Base-by-base conservation (phyloP, 2,888 invertebrate genomes). In the Cheilosia vulpina region DNA sequence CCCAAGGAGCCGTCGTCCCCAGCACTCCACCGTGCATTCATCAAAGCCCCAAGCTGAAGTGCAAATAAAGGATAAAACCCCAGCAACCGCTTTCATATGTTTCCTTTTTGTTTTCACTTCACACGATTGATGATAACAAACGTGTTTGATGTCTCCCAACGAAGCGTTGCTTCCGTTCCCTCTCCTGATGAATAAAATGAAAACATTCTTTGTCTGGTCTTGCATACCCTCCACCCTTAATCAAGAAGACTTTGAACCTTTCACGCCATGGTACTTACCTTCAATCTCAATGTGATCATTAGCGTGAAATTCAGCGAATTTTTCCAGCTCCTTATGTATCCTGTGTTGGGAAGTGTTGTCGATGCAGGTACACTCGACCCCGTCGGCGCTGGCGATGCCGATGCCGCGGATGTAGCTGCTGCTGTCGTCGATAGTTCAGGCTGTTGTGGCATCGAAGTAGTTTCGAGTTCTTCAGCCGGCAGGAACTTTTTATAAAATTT, bases 401-500 rank as follows among this genome's bases (percentile, higher is more conserved):
- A 55, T 53, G 55, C 60, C 21, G 69, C 68, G 34, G 81, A 62
- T 17, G 79, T 27, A 53, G 82, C 47, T 43, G 71, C 47, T 52
- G 80, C 21, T 34, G 76, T 43, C 55, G 82, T 76, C 71, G 66
- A 21, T 75, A 43, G 65, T 58, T 78, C 81, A 43, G 75, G 58
- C 45, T 82, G 82, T 73, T 78, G 87, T 50, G 83, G 71, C 60
- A 66, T 47, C 71, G 76, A 57, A 72, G 84, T 63, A 62, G 87
- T 80, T 73, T 85, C 72, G 68, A 80, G 65, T 41, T 92, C 92
- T 65, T 92, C 92, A 55, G 84, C 79, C 19, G 87, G 68, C n/a
- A 89, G 89, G 82, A 90, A 88, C 85, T 90, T 92, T 88, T 91
- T 92, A 78, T 91, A 92, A 88, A 92, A 92, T 88, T 92, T 92